phyloP scores from a whole-genome alignment of 2,113 vertebrate genomes.

The Bufo gargarizans region DNA sequence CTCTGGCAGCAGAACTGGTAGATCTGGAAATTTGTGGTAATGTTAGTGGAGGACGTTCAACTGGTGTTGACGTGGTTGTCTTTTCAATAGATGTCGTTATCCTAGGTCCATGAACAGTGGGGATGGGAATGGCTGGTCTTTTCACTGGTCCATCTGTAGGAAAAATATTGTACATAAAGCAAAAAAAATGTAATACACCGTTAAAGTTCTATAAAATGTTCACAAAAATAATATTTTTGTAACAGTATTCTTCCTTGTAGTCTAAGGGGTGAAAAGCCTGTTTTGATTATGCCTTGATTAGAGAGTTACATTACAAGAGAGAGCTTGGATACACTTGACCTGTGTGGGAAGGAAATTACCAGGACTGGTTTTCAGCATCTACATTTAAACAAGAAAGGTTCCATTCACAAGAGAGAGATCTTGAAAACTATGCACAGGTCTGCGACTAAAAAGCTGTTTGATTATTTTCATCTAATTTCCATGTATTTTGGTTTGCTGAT shows the following conservation, averaged over 20 bases:
- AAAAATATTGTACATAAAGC: neutral
- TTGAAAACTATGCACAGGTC: too few relatives aligned
- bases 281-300: neutral
- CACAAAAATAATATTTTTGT: neutral
- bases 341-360: neutral
- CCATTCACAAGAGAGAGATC: too few relatives aligned
- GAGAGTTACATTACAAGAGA: neutral
- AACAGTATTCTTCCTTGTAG: neutral
- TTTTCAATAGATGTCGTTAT: neutral
- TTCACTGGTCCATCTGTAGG: slow-evolving; percentile 31
- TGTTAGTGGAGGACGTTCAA: neutral
- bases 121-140: rapidly evolving
- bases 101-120: neutral
- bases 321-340: neutral
- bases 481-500: too few relatives aligned
- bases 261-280: neutral
- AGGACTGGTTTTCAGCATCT: neutral
- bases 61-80: slow-evolving; percentile 1
- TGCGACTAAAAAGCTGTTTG: too few relatives aligned
- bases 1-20: rapidly evolving
- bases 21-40: neutral
- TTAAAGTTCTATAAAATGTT: neutral
- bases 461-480: too few relatives aligned
- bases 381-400: too few relatives aligned
- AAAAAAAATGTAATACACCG: neutral